Conservation (phyloP, 2,113 vertebrate species). For the Rhizomys pruinosus region DNA sequence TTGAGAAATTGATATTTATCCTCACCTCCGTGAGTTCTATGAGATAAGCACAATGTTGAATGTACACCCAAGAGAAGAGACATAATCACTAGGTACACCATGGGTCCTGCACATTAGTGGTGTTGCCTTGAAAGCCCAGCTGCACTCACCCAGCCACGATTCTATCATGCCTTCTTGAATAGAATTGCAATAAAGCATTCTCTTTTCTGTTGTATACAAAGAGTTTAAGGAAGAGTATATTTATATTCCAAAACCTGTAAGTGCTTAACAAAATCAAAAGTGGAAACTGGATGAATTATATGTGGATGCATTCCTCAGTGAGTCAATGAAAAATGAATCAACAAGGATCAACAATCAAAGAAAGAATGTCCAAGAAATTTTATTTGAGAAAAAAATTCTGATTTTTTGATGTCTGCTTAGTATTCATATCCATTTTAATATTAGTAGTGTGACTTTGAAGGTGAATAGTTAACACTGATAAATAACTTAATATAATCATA, state of each 20-base stretch:
- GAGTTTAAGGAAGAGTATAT: neutral
- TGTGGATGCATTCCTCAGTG: neutral
- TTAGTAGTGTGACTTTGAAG: neutral
- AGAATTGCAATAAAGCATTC: neutral
- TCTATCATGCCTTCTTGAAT: neutral
- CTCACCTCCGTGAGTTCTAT: rapidly evolving
- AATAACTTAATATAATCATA: neutral
- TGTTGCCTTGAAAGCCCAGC: rapidly evolving
- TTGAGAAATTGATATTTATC: neutral
- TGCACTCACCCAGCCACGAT: rapidly evolving
- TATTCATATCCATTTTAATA: neutral
- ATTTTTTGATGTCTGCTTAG: neutral
- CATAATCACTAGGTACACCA: rapidly evolving
- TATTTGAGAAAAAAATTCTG: neutral
- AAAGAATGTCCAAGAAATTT: neutral
- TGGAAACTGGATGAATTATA: neutral
- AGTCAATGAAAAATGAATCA: neutral
- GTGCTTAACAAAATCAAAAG: neutral
- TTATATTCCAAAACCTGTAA: neutral
- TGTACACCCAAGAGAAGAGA: neutral
- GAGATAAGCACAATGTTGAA: rapidly evolving
- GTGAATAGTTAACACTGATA: neutral
- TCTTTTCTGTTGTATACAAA: too few relatives aligned
- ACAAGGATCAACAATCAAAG: neutral
- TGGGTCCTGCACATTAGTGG: rapidly evolving